Conservation (phyloP, 2,797 vertebrate species). For the Enteromius mattozi region DNA sequence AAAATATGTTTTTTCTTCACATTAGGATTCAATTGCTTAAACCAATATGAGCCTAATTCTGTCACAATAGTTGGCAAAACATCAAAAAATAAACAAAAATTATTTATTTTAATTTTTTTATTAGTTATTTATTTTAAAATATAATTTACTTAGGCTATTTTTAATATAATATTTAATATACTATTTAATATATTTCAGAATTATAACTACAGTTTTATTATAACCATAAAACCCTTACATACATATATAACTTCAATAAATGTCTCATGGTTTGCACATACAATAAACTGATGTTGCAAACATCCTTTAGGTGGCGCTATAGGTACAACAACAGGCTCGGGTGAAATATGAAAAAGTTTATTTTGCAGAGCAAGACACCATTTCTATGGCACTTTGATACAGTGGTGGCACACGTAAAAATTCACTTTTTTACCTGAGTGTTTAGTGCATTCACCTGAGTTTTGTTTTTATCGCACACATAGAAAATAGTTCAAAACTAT, state of each 20-base stretch:
- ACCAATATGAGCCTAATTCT: not conserved
- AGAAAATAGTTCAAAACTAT: constrained; percentile 78
- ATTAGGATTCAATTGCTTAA: not conserved
- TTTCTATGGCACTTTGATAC: constrained; percentile 69
- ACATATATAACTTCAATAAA: not conserved
- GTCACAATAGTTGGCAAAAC: not conserved
- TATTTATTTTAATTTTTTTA: too few species aligned
- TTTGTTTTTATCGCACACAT: constrained; percentile 66
- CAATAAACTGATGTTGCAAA: not conserved
- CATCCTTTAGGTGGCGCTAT: not conserved
- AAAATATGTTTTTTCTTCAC: not conserved
- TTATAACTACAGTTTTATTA: not conserved
- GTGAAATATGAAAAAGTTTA: constrained; percentile 75
- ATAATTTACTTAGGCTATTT: not conserved
- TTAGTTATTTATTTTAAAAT: not conserved
- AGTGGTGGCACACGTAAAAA: constrained; percentile 55
- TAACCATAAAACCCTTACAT: not conserved
- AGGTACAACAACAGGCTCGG: not conserved
- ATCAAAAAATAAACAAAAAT: not conserved
- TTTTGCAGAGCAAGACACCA: constrained; percentile 81
- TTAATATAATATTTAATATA: not conserved
- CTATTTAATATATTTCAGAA: not conserved
- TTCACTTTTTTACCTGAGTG: constrained; percentile 47
- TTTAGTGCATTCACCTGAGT: constrained; percentile 69
- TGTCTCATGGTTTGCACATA: not conserved